phyloP scores from a whole-genome alignment of 2,888 invertebrate genomes.

The Agriopis marginaria region DNA sequence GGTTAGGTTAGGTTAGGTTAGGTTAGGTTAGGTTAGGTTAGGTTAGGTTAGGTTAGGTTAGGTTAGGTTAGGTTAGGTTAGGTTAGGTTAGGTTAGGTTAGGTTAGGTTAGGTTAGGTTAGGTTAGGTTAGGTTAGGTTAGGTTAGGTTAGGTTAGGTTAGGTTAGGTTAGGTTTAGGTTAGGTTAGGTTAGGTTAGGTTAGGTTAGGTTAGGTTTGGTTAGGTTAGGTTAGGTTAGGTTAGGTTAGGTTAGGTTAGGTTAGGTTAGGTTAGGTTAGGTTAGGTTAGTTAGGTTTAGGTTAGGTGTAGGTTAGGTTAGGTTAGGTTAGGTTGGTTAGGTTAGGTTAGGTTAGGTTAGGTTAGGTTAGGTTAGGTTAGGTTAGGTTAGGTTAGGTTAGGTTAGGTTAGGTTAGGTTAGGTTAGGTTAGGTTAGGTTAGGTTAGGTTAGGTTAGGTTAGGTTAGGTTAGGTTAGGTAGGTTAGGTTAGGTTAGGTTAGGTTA shows the following conservation, averaged over 20 bases:
- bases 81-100: too few relatives aligned
- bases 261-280: constrained; percentile 15
- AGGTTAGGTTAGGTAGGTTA: constrained; percentile 11
- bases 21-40: too few relatives aligned
- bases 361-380: constrained; percentile 10
- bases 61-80: too few relatives aligned
- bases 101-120: too few relatives aligned
- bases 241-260: constrained; percentile 5
- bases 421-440: constrained; percentile 12
- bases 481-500: constrained; percentile 11
- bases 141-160: too few relatives aligned
- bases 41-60: too few relatives aligned
- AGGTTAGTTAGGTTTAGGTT: constrained; percentile 6
- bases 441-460: constrained; percentile 32
- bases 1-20: too few relatives aligned
- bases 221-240: constrained; percentile 8
- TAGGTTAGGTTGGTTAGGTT: constrained; percentile 9
- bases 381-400: constrained; percentile 9
- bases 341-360: constrained; percentile 10
- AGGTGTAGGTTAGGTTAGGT: constrained; percentile 13
- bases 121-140: too few relatives aligned
- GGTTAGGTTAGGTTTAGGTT: too few relatives aligned
- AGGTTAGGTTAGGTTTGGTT: constrained; percentile 8
- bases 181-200: constrained; percentile 14
- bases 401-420: constrained; percentile 10